Evolutionary conservation across 2,797 vertebrate species (phyloP), one percentile per base, ranked within the genome.

Genomic region (Pteropus rufus): DNA sequence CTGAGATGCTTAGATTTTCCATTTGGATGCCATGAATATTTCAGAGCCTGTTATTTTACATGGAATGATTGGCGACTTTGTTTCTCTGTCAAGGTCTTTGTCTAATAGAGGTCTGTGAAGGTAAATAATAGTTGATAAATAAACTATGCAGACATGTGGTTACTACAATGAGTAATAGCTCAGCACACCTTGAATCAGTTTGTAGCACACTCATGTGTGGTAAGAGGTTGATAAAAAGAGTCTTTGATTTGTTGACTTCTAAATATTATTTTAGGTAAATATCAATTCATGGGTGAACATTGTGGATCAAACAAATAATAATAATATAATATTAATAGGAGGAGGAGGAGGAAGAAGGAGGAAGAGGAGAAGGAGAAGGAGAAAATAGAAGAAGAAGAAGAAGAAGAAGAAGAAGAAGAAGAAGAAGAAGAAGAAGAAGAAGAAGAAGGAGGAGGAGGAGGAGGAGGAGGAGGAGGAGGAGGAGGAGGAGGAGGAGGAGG

Each of bases 181-280:
- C 31, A 69, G 3, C 6, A 52, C 7, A 16, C 1, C 1, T 41
- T 0, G 1, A 93, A 60, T 73, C 10, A 11, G 24, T 46, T 58
- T 3, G 23, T 14, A 5, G 12, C 10, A 16, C 7, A 72, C 0
- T 14, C 1, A 15, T 26, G 2, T 58, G 4, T 26, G 7, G 1
- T 0, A 41, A 11, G 3, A 70, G 3, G 60, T 16, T 75, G 24
- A 56, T 49, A 41, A 21, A 31, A 65, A 24, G 3, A 49, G 0
- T 67, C 3, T 58, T 75, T 7, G 0, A 64, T 67, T 89, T 79
- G 24, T 75, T 94, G 29, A 72, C 1, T 36, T 62, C 10, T 91
- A 8, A 56, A 41, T 83, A 3, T 85, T 41, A 41, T 10, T 76
- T 95, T 69, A 34, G 7, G 65, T 62, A 54, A 23, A 75, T 1